Evolutionary conservation across 2,113 vertebrate genomes (phyloP).

Genomic region (Helogale parvula): DNA sequence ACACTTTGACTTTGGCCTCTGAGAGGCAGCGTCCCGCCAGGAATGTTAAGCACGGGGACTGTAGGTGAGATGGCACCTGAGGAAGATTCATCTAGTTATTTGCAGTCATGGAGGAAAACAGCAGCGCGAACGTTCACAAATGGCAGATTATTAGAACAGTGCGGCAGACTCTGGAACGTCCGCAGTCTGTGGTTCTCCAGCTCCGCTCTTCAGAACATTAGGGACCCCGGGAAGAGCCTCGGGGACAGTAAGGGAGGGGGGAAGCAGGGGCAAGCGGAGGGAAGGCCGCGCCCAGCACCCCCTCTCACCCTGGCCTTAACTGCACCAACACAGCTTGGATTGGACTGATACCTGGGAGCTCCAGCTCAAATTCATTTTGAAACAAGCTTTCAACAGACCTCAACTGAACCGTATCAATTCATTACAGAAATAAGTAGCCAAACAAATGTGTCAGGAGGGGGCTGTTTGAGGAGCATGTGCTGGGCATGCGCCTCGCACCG

Average conservation of each 20-base stretch:
- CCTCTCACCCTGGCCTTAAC: not conserved
- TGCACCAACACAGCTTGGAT: not conserved
- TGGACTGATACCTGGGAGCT: not conserved
- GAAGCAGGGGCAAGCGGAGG: not conserved
- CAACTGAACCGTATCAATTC: not conserved
- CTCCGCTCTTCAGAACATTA: not conserved
- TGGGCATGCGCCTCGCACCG: not conserved
- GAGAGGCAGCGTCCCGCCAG: not conserved
- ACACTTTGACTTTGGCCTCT: not conserved
- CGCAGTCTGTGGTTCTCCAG: not conserved
- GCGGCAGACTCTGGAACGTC: not conserved
- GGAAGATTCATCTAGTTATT: not conserved
- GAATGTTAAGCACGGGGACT: not conserved
- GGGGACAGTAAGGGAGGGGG: not conserved
- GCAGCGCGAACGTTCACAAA: not conserved
- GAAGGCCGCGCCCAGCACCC: not conserved
- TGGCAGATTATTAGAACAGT: not conserved
- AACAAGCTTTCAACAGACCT: constrained; percentile 36
- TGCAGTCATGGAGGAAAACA: not conserved
- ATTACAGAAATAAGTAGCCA: constrained; percentile 27
- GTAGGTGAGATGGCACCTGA: not conserved
- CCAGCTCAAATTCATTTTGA: not conserved
- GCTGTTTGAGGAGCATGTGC: not conserved
- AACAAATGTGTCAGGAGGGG: not conserved
- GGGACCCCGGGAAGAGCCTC: not conserved